A percentile compares a stretch with the other conserved stretches of the same genome.
Conservation (phyloP, 2,797 vertebrate genomes). For the Gymnoscopelus braueri region DNA sequence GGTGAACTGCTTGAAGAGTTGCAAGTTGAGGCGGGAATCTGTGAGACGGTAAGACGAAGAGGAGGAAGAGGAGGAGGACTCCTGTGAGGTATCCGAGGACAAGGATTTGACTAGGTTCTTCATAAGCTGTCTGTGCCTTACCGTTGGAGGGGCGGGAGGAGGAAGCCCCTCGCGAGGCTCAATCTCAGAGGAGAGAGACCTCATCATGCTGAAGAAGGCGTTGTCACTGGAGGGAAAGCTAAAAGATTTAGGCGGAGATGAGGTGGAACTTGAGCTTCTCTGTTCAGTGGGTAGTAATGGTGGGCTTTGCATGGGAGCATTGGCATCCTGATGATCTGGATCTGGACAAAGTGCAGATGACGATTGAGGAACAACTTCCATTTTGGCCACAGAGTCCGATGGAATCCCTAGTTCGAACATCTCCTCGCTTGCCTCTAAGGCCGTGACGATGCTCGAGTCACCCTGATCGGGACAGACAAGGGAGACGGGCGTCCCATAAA, state of each 20-base stretch:
- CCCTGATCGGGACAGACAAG: slow-evolving; percentile 71
- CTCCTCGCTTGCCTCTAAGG: slow-evolving; percentile 92
- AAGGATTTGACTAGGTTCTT: slow-evolving; percentile 95
- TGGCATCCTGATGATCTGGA: slow-evolving; percentile 45
- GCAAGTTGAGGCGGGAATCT: slow-evolving; percentile 93
- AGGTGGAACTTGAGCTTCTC: slow-evolving; percentile 71
- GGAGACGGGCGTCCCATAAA: slow-evolving; percentile 68
- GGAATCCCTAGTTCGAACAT: slow-evolving; percentile 80
- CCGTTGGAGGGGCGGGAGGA: slow-evolving; percentile 64
- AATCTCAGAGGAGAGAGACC: slow-evolving; percentile 90
- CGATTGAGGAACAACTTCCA: slow-evolving; percentile 59
- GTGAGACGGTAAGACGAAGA: slow-evolving; percentile 77
- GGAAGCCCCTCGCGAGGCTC: slow-evolving; percentile 85
- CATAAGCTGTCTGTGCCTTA: slow-evolving; percentile 91
- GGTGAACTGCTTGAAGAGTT: slow-evolving; percentile 96
- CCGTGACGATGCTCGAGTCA: slow-evolving; percentile 88
- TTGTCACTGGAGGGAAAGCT: slow-evolving; percentile 85
- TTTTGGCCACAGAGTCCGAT: slow-evolving; percentile 58
- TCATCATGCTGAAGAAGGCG: slow-evolving; percentile 88
- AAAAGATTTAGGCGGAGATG: slow-evolving; percentile 84
- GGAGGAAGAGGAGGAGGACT: slow-evolving; percentile 78
- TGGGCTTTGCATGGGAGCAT: slow-evolving; percentile 67
- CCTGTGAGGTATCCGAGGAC: slow-evolving; percentile 93
- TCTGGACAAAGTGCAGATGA: slow-evolving; percentile 57
- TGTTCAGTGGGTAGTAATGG: slow-evolving; percentile 55